A percentile compares a stretch with the other conserved stretches of the same genome.
These are phyloP conservation scores for Mactromeris polynyma DNA, from an alignment of 2,888 invertebrate species.

Conservation along the genomic window DNA sequence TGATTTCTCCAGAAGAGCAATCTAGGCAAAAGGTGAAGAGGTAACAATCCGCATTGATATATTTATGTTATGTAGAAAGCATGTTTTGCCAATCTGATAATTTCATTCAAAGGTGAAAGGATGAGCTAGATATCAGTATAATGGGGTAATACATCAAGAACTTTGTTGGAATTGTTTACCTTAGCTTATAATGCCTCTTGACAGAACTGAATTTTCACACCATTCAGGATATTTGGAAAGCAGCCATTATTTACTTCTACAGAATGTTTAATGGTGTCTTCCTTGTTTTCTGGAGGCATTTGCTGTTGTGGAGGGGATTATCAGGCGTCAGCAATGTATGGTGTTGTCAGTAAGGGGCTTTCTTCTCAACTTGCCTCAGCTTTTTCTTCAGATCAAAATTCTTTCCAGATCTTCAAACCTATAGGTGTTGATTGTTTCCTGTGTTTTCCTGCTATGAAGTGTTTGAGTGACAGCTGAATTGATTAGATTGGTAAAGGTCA, in stretches of 20 bases:
- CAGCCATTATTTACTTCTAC: conserved; percentile 32
- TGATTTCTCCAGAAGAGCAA: background rate
- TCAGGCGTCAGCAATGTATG: background rate
- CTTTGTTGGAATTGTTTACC: background rate
- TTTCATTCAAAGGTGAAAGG: background rate
- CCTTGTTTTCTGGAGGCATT: background rate
- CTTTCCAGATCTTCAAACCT: background rate
- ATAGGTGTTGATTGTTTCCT: background rate
- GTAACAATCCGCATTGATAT: background rate
- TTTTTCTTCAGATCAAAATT: background rate
- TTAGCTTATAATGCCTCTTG: background rate
- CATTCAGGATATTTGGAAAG: conserved; percentile 8
- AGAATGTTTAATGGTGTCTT: background rate
- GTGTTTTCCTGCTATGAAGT: background rate
- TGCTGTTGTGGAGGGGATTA: background rate
- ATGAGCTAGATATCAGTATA: background rate
- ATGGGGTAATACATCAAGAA: background rate
- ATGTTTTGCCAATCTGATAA: conserved; percentile 2
- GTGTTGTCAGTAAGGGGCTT: background rate
- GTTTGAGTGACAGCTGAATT: background rate
- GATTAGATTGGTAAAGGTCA: background rate
- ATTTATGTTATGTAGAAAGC: background rate
- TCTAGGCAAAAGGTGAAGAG: background rate
- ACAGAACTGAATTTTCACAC: conserved; percentile 21
- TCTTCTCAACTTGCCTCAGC: background rate